Evolutionary conservation across 2,888 invertebrate genomes (phyloP), one percentile per base, ranked within the genome.

Genomic region (Endomychus coccineus): DNA sequence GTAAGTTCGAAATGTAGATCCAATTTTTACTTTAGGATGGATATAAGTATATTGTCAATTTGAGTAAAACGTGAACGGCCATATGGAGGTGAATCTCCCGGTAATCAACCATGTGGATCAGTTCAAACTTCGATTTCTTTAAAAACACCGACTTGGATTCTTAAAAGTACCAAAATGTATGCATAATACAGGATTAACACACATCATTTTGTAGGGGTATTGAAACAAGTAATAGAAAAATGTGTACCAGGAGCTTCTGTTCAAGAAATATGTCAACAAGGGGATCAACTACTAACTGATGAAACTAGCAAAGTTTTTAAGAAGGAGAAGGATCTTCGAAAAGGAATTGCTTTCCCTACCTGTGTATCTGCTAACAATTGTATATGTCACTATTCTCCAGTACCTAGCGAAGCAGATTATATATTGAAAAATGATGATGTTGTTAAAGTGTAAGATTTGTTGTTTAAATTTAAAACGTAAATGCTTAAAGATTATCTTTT

Each of bases 361-460:
- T 98, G 97, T 71, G 79, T 99, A 45, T 97, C 96, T 12, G 85
- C 95, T 38, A 98, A 99, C 71, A 96, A 98, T 69, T 96, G 96
- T 70, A 92, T 98, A 66, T 98, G 98, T 68, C 98, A 99, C 68
- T 98, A 84, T 67, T 97, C 97, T 31, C 98, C 98, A 14, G 80
- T 96, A 46, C 83, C 84, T 50, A 90, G 87, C 67, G 98, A 98
- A 70, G 75, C 83, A 10, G 91, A 92, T 67, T 81, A 80, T 52
- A 72, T 77, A 45, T 69, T 97, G 38, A 86, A 91, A 66, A 80
- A 84, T 55, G 94, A 88, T 39, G 97, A 98, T 73, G 72, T 98
- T 54, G 94, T 94, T 40, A 98, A 98, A 81, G 84, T 95, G 92
- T 95, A 74, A 80, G 86, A 78, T 51, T 24, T 30, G 3, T 4